A percentile compares a stretch with the other conserved stretches of the same genome.
These are phyloP conservation scores for Potamarius usumacintae DNA, from an alignment of 2,113 vertebrate genomes.

Conservation along the genomic window DNA sequence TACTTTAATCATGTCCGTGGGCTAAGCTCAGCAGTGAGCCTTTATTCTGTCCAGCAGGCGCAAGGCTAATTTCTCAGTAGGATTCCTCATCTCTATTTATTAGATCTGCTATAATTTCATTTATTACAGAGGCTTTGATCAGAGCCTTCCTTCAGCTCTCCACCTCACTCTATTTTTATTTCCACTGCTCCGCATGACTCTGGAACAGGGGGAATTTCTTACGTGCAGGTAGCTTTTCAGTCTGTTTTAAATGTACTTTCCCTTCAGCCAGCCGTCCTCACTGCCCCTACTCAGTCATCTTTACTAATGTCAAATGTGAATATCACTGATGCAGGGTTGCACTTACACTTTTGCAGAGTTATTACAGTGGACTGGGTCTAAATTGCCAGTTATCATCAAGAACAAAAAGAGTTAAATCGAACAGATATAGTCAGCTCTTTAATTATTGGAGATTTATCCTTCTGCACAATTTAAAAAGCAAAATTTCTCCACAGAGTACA, in stretches of 20 bases:
- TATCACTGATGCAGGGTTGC: not conserved
- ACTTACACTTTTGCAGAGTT: not conserved
- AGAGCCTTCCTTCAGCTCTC: conserved; percentile 4
- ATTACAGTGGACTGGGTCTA: not conserved
- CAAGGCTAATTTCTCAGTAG: conserved; percentile 52
- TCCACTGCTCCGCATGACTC: not conserved
- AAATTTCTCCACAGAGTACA: not conserved
- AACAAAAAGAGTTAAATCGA: not conserved
- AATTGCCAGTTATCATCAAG: not conserved
- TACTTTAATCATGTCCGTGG: conserved; percentile 46
- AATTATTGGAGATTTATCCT: not conserved
- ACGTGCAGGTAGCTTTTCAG: not conserved
- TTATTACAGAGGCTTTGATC: conserved; percentile 42
- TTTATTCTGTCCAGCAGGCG: conserved; percentile 36
- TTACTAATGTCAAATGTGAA: not conserved
- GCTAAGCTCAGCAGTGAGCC: conserved; percentile 34
- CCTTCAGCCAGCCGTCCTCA: not conserved
- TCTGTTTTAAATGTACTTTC: not conserved
- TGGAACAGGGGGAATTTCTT: not conserved
- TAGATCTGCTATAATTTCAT: conserved; percentile 55
- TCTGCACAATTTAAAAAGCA: not conserved
- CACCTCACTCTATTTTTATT: not conserved
- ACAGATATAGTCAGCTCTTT: not conserved
- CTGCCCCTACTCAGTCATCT: not conserved
- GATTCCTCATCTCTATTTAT: conserved; percentile 55